A percentile compares a stretch with the other conserved stretches of the same genome.
These are phyloP conservation scores for Aegypius monachus DNA, from an alignment of 2,113 vertebrate species.

Conservation along the genomic window DNA sequence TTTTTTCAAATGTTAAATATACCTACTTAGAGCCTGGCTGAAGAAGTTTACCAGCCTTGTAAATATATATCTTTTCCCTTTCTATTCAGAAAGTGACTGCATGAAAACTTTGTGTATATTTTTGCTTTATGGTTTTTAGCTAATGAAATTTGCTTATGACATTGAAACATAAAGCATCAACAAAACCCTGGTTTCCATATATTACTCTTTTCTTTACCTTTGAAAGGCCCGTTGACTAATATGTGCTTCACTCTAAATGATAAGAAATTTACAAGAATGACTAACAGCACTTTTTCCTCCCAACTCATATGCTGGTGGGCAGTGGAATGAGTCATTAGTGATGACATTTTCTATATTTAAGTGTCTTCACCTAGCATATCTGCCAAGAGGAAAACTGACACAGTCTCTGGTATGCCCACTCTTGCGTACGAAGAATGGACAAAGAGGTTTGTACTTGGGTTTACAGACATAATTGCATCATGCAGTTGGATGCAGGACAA, in stretches of 20 bases:
- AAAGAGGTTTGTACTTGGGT: background rate
- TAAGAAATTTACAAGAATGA: background rate
- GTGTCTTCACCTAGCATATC: background rate
- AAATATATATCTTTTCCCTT: background rate
- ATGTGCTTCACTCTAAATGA: background rate
- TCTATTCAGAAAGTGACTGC: background rate
- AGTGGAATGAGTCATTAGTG: background rate
- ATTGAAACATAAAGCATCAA: background rate
- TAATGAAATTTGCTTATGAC: background rate
- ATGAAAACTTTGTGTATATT: background rate
- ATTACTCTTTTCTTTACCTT: background rate
- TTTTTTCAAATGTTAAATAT: background rate
- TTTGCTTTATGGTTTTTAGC: background rate
- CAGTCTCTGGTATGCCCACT: background rate
- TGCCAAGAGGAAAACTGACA: background rate
- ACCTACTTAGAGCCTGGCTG: background rate
- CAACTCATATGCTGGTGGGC: background rate
- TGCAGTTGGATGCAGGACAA: background rate
- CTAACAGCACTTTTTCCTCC: background rate
- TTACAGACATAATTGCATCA: background rate
- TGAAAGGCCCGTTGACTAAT: background rate
- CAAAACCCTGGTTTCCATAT: background rate
- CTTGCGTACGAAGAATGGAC: background rate
- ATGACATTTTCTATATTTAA: background rate
- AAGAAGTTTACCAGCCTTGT: background rate